Conservation (phyloP, 2,797 vertebrate species). For the Bufotes viridis region DNA sequence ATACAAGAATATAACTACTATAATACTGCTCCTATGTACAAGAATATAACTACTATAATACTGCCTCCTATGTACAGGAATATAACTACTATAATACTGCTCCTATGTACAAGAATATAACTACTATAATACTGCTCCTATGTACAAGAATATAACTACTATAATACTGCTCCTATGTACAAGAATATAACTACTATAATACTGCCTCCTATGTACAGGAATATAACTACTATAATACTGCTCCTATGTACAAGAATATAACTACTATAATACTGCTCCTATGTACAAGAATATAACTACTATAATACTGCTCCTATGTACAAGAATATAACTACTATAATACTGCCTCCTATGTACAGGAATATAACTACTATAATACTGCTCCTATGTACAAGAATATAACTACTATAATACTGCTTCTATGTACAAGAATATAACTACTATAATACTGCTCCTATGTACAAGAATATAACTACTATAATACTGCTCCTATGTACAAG, state of each 20-base stretch:
- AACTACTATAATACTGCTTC: constrained; percentile 7
- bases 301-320: not conserved
- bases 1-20: not conserved
- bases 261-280: not conserved
- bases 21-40: not conserved
- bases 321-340: constrained; percentile 6
- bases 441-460: not conserved
- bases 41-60: constrained; percentile 6
- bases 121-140: not conserved
- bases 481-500: not conserved
- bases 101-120: not conserved
- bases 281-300: too few relatives aligned
- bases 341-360: not conserved
- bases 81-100: constrained; percentile 9
- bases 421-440: constrained; percentile 2
- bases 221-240: too few relatives aligned
- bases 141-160: not conserved
- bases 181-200: too few relatives aligned
- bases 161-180: not conserved
- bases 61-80: not conserved
- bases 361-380: constrained; percentile 11
- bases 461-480: constrained; percentile 8
- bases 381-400: constrained; percentile 1
- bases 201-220: too few relatives aligned
- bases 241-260: too few relatives aligned